phyloP scores from a whole-genome alignment of 2,888 invertebrate species.

The Rhimphoctona megacephalus region DNA sequence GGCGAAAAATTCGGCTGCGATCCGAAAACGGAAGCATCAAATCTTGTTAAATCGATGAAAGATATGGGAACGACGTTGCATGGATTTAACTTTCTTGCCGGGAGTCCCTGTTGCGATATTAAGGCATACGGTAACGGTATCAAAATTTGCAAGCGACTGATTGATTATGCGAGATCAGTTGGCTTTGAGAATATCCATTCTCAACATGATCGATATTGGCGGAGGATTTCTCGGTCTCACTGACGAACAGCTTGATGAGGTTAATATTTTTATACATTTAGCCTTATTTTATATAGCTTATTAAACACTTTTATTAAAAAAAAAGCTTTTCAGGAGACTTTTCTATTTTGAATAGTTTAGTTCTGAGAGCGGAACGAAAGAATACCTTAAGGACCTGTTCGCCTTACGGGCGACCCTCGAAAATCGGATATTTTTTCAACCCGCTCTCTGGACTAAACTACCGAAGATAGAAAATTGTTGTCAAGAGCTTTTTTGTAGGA shows the following conservation, averaged over 20 bases:
- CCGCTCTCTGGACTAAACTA: too few relatives aligned
- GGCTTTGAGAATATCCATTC: constrained; percentile 86
- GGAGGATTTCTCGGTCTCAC: constrained; percentile 87
- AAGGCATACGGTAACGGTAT: constrained; percentile 87
- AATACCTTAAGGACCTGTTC: too few relatives aligned
- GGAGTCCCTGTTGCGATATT: constrained; percentile 82
- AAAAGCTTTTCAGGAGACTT: too few relatives aligned
- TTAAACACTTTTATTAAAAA: neutral
- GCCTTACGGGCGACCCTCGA: too few relatives aligned
- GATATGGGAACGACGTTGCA: constrained; percentile 77
- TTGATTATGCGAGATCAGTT: constrained; percentile 85
- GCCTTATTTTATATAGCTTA: neutral
- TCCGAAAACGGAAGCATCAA: constrained; percentile 75
- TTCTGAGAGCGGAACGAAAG: too few relatives aligned
- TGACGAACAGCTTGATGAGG: constrained; percentile 84
- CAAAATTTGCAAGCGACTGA: constrained; percentile 85
- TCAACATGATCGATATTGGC: constrained; percentile 87
- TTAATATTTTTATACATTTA: constrained; percentile 69
- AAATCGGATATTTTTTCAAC: too few relatives aligned
- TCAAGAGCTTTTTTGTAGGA: too few relatives aligned
- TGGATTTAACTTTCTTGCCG: constrained; percentile 82
- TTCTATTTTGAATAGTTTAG: too few relatives aligned
- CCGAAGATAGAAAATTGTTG: too few relatives aligned
- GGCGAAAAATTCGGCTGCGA: constrained; percentile 82
- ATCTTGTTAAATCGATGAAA: constrained; percentile 75